Percentiles rank a stretch among this genome's conserved stretches.
Evolutionary conservation across 2,888 invertebrate genomes (phyloP).

Genomic region (Rotaria sp.): DNA sequence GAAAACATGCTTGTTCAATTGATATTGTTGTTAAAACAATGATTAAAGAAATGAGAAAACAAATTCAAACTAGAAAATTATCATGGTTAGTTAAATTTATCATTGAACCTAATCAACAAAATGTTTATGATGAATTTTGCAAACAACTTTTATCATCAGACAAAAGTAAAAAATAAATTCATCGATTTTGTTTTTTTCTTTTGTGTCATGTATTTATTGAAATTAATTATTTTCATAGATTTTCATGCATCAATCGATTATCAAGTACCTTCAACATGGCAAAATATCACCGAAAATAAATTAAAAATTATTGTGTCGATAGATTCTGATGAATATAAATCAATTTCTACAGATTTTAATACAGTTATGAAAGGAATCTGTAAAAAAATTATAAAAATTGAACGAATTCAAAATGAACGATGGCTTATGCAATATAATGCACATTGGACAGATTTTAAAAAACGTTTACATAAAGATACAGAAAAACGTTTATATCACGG

Average conservation of each 20-base stretch:
- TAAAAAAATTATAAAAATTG: not conserved
- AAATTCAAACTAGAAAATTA: not conserved
- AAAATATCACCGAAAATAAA: too few species aligned
- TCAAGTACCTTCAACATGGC: not conserved
- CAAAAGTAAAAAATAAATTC: too few species aligned
- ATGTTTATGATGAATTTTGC: not conserved
- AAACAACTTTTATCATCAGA: not conserved
- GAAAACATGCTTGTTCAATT: not conserved
- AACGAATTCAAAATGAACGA: conserved; percentile 4
- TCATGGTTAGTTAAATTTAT: not conserved
- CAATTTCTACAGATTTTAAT: not conserved
- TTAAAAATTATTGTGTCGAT: not conserved
- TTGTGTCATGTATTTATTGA: too few species aligned
- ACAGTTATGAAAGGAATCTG: not conserved
- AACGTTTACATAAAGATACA: not conserved
- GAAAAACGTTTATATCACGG: not conserved
- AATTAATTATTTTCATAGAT: too few species aligned
- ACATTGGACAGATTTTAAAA: not conserved
- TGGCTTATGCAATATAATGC: not conserved
- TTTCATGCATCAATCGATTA: too few species aligned
- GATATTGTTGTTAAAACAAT: conserved; percentile 24
- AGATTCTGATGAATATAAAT: not conserved
- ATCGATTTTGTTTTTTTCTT: too few species aligned
- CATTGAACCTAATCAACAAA: not conserved
- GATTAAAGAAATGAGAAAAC: not conserved